These are phyloP conservation scores for Setophaga coronata DNA, from an alignment of 2,113 vertebrate species.

Conservation along the genomic window DNA sequence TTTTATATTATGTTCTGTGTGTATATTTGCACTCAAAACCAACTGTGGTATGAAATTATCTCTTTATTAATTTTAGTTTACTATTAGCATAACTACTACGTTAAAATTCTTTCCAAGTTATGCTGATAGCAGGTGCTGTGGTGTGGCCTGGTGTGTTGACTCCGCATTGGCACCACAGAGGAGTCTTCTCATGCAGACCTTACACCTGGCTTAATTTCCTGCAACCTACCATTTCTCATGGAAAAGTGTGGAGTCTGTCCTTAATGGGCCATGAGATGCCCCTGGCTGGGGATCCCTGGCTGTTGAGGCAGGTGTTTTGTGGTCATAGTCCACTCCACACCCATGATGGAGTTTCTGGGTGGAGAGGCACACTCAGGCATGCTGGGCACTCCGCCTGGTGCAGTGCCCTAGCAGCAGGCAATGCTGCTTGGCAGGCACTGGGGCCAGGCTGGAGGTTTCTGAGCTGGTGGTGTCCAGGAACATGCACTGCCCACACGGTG, in stretches of 20 bases:
- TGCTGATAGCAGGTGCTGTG: not conserved
- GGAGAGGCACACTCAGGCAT: rapidly evolving
- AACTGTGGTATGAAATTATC: not conserved
- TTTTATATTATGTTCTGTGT: not conserved
- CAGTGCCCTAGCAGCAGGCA: not conserved
- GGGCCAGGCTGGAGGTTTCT: not conserved
- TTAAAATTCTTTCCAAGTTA: not conserved
- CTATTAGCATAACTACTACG: not conserved
- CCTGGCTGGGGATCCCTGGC: not conserved
- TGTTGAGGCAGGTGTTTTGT: not conserved
- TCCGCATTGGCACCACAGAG: not conserved
- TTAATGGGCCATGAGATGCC: not conserved
- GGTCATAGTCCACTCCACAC: not conserved
- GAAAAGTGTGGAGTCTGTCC: not conserved
- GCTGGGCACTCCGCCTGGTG: not conserved
- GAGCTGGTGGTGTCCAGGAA: not conserved
- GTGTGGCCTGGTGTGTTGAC: not conserved
- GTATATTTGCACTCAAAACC: not conserved
- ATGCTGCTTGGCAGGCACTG: not conserved
- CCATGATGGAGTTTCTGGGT: not conserved
- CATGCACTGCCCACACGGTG: too few species aligned
- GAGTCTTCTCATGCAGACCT: not conserved
- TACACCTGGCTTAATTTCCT: not conserved
- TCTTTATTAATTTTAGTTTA: not conserved
- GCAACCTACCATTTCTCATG: not conserved